Evolutionary conservation across 1,140 invertebrate species (phyloP), one percentile per base, ranked within the genome.

Genomic region (Daktulosphaira vitifoliae): DNA sequence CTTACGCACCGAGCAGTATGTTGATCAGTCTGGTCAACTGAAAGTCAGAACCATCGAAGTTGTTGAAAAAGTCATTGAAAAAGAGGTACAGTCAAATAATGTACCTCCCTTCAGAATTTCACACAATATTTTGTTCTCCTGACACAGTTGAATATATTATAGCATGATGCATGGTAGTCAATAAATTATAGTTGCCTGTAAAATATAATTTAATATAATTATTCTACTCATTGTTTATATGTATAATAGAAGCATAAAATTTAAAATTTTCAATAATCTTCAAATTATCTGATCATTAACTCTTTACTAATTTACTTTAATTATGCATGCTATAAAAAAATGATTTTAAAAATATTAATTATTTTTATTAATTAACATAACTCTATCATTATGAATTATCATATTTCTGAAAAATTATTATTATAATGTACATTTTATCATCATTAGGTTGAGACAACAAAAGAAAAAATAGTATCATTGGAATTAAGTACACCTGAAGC

Each of bases 1-100:
- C 69, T 80, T 84, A 66, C 85, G 86, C 76, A 92, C 89, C 62
- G 89, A 92, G 78, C 89, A 92, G 76, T 89, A 88, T 77, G 76
- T 89, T 70, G 90, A 90, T 77, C 88, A 90, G 71, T 90, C 88
- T 67, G 90, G 90, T 71, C 85, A 88, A 76, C 82, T 82, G 74
- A 86, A 86, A 78, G 83, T 94, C 70, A 81, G 89, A 79, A 94
- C 90, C 65, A 82, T 92, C 75, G 88, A 92, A 82, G 89, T 90
- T 80, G 86, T 92, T 79, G 90, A 94, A 81, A 92, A 92, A 82
- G 84, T 90, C 76, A 90, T 94, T 78, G 90, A 94, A 78, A 90
- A 87, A 82, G 90, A 94, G 90, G 90, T 93, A 62, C 42, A 18
- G 29, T 46, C 26, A 2, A 23, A 56, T 29, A 44, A 16, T 11